Evolutionary conservation across 2,888 invertebrate species (phyloP).

Genomic region (Dysmachus trigonus): DNA sequence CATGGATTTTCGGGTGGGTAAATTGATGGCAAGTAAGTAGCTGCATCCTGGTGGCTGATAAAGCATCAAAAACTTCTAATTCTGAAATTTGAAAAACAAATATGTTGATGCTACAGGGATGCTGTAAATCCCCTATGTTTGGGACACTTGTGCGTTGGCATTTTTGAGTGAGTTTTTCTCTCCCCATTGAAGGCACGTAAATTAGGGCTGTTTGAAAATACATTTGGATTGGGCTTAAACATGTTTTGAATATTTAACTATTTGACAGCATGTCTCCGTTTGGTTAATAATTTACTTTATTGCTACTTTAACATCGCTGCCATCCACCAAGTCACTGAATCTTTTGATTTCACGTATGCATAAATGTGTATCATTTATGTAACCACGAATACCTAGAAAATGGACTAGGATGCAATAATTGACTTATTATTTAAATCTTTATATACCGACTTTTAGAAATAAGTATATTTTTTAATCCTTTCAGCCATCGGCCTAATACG

Average conservation of each 20-base stretch:
- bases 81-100: conserved; percentile 47
- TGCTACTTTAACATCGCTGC: no score
- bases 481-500: no score
- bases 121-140: not conserved
- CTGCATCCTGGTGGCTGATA: not conserved
- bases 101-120: conserved; percentile 16
- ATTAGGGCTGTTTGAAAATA: not conserved
- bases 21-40: not conserved
- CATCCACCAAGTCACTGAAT: no score
- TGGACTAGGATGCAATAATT: no score
- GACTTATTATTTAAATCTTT: no score
- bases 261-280: not conserved
- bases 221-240: not conserved
- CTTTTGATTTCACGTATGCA: no score
- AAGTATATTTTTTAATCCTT: no score
- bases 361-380: no score
- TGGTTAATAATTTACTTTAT: no score
- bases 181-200: not conserved
- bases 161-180: not conserved
- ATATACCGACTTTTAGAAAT: no score
- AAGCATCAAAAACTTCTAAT: conserved; percentile 45
- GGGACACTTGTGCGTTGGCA: not conserved
- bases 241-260: not conserved
- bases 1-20: not conserved
- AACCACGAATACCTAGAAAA: no score